Base-by-base conservation (phyloP, 1,140 invertebrate species). In the Tachypleus tridentatus region DNA sequence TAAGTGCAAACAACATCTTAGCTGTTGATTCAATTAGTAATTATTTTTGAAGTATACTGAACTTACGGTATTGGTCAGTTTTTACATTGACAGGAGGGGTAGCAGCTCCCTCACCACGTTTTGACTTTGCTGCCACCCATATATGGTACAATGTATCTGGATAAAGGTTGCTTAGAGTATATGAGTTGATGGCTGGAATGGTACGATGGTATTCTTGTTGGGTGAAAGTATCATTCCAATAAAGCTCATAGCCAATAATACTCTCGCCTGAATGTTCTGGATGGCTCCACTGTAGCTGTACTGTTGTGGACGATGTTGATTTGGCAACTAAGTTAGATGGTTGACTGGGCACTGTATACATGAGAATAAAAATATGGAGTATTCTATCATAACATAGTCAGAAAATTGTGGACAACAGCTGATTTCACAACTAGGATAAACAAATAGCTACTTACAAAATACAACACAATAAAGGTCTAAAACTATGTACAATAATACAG, bases 61-160 rank as follows among this genome's bases (percentile, higher is more conserved):
- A 74, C 91, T 90, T 91, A 98, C 93, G 90, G 82, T 93, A 97
- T 84, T 91, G 91, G 76, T 94, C 93, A 52, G 94, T 97, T 77
- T 89, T 85, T 61, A 94, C 90, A 64, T 91, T 89, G 70, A 95
- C 88, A 1, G 90, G 91, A 29, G 93, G 89, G 3, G 93, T 97
- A 48, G 89, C 88, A 4, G 94, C 93, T 10, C 94, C 94, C 76
- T 97, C 93, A 3, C 94, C 95, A 54, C 89, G 81, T 67, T 89
- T 85, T 4, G 91, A 96, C 65, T 89, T 82, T 11, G 94, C 95
- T 4, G 93, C 91, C 67, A 98, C 80, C 89, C 93, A 96, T 67
- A 98, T 88, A 78, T 94, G 93, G 80, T 97, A 98, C 51, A 95
- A 76, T 3, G 93, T 97, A 79, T 97, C 94, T 7, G 95, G 94